Evolutionary conservation across 2,888 invertebrate genomes (phyloP).

Genomic region (Schizaphis graminum): DNA sequence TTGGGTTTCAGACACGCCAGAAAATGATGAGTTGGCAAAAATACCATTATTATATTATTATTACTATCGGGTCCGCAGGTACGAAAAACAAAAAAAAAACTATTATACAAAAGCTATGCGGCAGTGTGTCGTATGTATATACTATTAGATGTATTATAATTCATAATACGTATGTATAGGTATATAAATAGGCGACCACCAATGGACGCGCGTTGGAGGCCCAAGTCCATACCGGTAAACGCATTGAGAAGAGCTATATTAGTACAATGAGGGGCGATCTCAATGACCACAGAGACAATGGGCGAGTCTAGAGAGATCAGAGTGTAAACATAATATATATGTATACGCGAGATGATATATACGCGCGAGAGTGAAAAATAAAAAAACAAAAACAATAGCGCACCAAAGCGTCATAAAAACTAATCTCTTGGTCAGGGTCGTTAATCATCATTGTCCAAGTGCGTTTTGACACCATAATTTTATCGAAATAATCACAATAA

Average conservation of each 20-base stretch:
- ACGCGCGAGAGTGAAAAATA: constrained; percentile 17
- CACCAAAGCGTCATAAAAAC: constrained; percentile 39
- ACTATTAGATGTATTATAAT: not conserved
- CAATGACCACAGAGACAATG: constrained; percentile 63
- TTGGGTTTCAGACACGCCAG: constrained; percentile 44
- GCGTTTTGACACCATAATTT: constrained; percentile 63
- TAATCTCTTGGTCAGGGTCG: constrained; percentile 63
- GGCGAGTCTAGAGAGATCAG: not conserved
- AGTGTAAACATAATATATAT: not conserved
- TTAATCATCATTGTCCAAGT: constrained; percentile 63
- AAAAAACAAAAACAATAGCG: constrained; percentile 59
- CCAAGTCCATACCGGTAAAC: constrained; percentile 46
- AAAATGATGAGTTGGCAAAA: constrained; percentile 55
- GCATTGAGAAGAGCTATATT: not conserved
- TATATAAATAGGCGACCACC: constrained; percentile 1
- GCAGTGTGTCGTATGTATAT: not conserved
- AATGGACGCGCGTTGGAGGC: constrained; percentile 36
- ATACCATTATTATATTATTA: not conserved
- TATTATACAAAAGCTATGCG: not conserved
- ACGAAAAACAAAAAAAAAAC: constrained; percentile 41
- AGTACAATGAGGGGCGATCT: constrained; percentile 52
- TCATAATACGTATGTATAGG: no score
- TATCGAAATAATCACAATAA: constrained; percentile 58
- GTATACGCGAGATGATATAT: not conserved
- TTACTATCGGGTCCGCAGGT: not conserved